These are phyloP conservation scores for Tauraco erythrolophus DNA, from an alignment of 2,113 vertebrate genomes.

Conservation along the genomic window DNA sequence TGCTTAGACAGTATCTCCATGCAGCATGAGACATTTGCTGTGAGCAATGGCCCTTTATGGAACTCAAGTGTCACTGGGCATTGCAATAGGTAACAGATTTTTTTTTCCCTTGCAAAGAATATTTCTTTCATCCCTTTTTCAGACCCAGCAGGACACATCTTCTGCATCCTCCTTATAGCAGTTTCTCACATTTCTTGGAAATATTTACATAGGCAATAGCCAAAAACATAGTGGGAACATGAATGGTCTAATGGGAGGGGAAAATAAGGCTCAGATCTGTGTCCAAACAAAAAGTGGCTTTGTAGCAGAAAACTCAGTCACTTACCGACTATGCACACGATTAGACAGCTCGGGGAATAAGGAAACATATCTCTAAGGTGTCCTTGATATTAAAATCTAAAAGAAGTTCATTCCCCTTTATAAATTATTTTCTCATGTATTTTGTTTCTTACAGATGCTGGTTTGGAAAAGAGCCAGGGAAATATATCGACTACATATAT, in stretches of 20 bases:
- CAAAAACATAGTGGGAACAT: background rate
- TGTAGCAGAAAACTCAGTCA: background rate
- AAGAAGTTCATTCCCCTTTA: background rate
- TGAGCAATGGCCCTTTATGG: background rate
- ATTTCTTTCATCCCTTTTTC: background rate
- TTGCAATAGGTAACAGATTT: background rate
- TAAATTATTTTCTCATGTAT: background rate
- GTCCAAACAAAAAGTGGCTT: background rate
- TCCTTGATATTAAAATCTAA: background rate
- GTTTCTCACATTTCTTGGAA: background rate
- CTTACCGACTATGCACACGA: background rate
- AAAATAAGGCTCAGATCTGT: background rate
- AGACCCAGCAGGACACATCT: background rate
- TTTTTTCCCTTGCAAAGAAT: background rate
- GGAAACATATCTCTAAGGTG: background rate
- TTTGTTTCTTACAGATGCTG: constrained; percentile 86
- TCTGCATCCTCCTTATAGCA: background rate
- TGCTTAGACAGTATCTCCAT: background rate
- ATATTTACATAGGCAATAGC: background rate
- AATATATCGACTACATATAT: constrained; percentile 97
- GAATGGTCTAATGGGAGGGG: background rate
- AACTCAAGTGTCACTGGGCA: background rate
- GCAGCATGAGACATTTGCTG: background rate
- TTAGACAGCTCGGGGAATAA: background rate
- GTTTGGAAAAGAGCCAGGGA: constrained; percentile 97